Base-by-base conservation (phyloP, 2,113 vertebrate genomes). In the Ranitomeya imitator region DNA sequence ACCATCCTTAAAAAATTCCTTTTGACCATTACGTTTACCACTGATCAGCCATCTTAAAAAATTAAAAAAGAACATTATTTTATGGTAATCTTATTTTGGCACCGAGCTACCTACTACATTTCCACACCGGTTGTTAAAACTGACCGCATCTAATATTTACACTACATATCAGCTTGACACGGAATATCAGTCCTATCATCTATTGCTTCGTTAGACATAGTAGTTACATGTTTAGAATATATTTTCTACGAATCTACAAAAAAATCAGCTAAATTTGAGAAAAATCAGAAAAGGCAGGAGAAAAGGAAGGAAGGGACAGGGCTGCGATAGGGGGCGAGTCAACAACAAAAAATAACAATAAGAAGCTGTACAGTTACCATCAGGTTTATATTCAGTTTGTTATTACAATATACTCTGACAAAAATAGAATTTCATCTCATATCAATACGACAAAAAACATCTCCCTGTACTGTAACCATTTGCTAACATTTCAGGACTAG, bases 351-450 rank as follows among this genome's bases (percentile, higher is more conserved):
- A 63, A 3, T 0, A 79, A 83, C 26, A 63, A 65, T 76, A 74
- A 9, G 51, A 86, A 84, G 89, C 93, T 94, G 94, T 93, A 94
- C 94, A 94, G 91, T 92, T 91, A 85, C 87, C 84, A 93, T 93
- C 93, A 76, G 91, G 91, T 92, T 93, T 91, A 76, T 92, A 93
- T 93, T 92, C 93, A 91, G 93, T 92, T 92, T 76, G 90, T 94
- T 95, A 94, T 94, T 93, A 94, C 94, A 95, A 95, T 94, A 94
- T 93, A 94, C 94, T 95, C 93, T 94, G 95, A 94, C 94, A 95
- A 95, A 95, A 95, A 95, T 95, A 95, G 86, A 95, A 94, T 95
- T 93, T 95, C 93, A 93, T 95, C 94, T 95, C 94, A 93, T 94
- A 95, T 92, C 95, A 93, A 93, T 94, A 94, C 94, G 95, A 94